Base-by-base conservation (phyloP, 2,113 vertebrate genomes). In the Cephalopholis sonnerati region DNA sequence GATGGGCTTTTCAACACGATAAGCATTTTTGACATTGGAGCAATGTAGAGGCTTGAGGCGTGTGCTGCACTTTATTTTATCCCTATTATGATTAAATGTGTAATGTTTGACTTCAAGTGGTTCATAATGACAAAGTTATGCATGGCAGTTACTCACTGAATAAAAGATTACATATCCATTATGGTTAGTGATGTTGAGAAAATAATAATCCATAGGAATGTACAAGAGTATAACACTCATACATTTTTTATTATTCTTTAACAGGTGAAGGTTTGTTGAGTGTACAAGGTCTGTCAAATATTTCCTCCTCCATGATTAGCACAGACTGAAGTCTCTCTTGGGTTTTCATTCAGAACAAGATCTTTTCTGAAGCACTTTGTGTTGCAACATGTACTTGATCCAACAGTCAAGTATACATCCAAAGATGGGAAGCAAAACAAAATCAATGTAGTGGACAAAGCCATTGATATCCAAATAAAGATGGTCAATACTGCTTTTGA, bases 391-490 rank as follows among this genome's bases (percentile, higher is more conserved):
- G 48, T 67, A 55, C 17, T 65, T 55, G 46, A 79, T 79, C 29
- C 51, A 32, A 79, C 24, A 22, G 46, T 85, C 48, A 29, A 63
- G 62, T 11, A 59, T 63, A 44, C 22, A 55, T 70, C 18, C 61
- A 65, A 58, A 77, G 71, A 88, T 73, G 79, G 84, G 74, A 55
- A 83, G 84, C 59, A 87, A 78, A 74, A 81, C 58, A 46, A 84
- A 86, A 91, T 91, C 85, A 65, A 82, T 87, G 25, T 4, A 17
- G 46, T 32, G 29, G 58, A 90, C 79, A 87, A 90, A 90, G 54
- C 46, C 64, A 88, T 74, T 91, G 84, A 87, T 91, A 86, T 83
- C 83, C 79, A 84, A 92, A 93, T 93, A 84, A 91, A 83, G 74
- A 27, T 62, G 46, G 78, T 82, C 84, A 66, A 89, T 91, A 76